A percentile compares a stretch with the other conserved stretches of the same genome.
Evolutionary conservation across 35 echinoderm and acorn worm genomes (phyloP).

Genomic region (Ophiothrix spiculata): DNA sequence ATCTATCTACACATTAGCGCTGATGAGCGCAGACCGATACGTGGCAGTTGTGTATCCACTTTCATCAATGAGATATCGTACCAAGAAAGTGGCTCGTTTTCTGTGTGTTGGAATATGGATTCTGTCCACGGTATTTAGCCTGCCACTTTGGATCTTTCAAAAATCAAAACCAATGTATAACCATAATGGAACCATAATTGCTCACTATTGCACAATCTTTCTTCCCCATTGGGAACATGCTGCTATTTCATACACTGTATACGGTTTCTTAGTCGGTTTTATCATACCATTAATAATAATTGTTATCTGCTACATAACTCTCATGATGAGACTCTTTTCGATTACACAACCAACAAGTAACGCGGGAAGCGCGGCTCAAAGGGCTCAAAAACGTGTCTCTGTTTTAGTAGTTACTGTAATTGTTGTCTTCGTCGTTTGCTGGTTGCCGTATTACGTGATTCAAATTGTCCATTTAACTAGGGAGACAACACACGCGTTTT

Average conservation of each 20-base stretch:
- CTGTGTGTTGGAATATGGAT: slow-evolving; percentile 51
- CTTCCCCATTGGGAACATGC: neutral
- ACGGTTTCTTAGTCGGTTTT: slow-evolving; percentile 63
- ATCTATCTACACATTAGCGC: slow-evolving; percentile 65
- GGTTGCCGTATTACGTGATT: slow-evolving; percentile 71
- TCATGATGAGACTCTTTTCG: slow-evolving; percentile 63
- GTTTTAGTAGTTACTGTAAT: slow-evolving; percentile 79
- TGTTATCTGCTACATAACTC: slow-evolving; percentile 61
- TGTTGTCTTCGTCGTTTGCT: slow-evolving; percentile 83
- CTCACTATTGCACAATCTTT: neutral
- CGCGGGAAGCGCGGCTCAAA: slow-evolving; percentile 59
- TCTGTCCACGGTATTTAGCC: slow-evolving; percentile 57
- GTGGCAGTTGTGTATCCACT: slow-evolving; percentile 82
- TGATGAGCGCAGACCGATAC: slow-evolving; percentile 95
- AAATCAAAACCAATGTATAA: neutral
- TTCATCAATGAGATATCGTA: slow-evolving; percentile 85
- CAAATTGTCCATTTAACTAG: slow-evolving; percentile 35
- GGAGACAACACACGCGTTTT: neutral
- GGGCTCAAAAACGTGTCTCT: slow-evolving; percentile 75
- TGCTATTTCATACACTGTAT: slow-evolving; percentile 42
- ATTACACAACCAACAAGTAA: slow-evolving; percentile 63
- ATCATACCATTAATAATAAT: slow-evolving; percentile 69
- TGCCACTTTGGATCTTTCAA: slow-evolving; percentile 26
- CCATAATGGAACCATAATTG: neutral
- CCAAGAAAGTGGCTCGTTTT: slow-evolving; percentile 67